Conservation (phyloP, 2,888 invertebrate species). For the Phalera bucephala region DNA sequence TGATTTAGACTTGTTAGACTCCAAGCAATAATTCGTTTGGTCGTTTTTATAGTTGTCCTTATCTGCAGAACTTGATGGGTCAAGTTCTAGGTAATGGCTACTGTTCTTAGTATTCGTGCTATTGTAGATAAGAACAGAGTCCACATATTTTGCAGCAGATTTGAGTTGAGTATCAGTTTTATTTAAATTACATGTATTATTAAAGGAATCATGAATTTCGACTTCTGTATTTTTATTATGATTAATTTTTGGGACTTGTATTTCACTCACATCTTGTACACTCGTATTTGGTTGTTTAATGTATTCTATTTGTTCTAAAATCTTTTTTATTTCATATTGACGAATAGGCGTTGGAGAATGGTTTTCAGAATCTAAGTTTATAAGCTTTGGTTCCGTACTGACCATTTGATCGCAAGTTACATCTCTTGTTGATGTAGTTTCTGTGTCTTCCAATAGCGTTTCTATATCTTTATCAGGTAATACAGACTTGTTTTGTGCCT, state of each 20-base stretch:
- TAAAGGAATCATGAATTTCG: not conserved
- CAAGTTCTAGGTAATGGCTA: too few species aligned
- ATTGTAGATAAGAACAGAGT: too few species aligned
- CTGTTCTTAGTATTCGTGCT: too few species aligned
- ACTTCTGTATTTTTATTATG: not conserved
- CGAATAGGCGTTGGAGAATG: slow-evolving; percentile 2
- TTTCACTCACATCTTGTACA: not conserved
- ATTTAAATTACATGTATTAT: not conserved
- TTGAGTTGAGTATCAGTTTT: not conserved
- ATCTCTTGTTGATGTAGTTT: too few species aligned
- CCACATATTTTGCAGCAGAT: too few species aligned
- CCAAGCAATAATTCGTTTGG: too few species aligned
- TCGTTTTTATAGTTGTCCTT: too few species aligned
- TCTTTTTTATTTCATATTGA: slow-evolving; percentile 26
- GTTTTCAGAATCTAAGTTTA: too few species aligned
- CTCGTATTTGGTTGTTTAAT: not conserved
- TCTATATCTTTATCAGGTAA: slow-evolving; percentile 19
- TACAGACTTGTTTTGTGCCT: slow-evolving; percentile 24
- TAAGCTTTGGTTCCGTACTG: too few species aligned
- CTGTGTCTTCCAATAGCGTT: slow-evolving; percentile 22
- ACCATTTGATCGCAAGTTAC: too few species aligned
- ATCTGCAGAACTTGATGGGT: too few species aligned
- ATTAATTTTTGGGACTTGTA: not conserved
- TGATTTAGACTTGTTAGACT: too few species aligned
- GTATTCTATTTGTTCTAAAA: slow-evolving; percentile 3